A percentile compares a stretch with the other conserved stretches of the same genome.
These are phyloP conservation scores for Cariama cristata DNA, from an alignment of 2,113 vertebrate species.

Conservation along the genomic window DNA sequence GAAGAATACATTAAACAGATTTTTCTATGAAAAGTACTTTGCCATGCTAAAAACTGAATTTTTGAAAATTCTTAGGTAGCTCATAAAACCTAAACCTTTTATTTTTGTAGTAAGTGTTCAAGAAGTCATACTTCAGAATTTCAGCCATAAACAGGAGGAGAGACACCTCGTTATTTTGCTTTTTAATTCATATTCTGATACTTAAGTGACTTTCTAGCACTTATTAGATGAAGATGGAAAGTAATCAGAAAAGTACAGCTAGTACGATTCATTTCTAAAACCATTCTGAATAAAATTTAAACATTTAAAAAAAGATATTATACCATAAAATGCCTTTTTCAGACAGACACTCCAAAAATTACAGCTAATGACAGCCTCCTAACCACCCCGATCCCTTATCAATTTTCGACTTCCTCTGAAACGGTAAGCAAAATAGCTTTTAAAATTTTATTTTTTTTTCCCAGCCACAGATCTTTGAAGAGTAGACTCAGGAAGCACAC, in stretches of 20 bases:
- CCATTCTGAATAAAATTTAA: background rate
- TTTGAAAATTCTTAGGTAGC: background rate
- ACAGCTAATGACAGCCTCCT: background rate
- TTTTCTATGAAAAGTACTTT: background rate
- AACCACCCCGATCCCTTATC: background rate
- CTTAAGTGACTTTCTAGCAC: background rate
- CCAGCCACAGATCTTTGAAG: background rate
- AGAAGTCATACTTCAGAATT: background rate
- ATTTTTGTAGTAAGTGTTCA: background rate
- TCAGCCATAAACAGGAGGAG: background rate
- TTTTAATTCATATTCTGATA: background rate
- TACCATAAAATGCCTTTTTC: background rate
- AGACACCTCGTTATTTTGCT: background rate
- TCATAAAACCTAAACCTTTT: background rate
- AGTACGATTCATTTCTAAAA: background rate
- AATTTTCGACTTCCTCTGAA: background rate
- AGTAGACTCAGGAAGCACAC: background rate
- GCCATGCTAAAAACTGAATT: background rate
- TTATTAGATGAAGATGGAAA: background rate
- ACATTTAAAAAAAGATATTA: background rate
- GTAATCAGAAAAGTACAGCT: background rate
- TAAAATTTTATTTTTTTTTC: background rate
- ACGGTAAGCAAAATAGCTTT: background rate
- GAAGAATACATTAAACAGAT: fast-evolving
- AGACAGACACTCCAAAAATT: background rate